Base-by-base conservation (phyloP, 2,888 invertebrate species). In the Nematopogon swammerdamellus region DNA sequence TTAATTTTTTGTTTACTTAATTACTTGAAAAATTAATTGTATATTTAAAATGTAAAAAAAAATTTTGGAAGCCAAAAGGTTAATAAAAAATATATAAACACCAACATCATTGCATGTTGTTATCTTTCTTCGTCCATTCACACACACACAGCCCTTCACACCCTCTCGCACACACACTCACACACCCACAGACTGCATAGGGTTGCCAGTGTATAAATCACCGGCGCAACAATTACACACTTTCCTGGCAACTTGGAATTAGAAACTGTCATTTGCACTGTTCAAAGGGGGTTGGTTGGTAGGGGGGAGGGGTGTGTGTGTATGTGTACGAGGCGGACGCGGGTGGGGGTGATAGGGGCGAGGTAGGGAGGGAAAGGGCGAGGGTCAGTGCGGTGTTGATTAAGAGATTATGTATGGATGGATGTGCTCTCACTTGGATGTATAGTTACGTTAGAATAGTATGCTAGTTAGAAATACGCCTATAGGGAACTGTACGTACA, bases 251-350 rank as follows among this genome's bases (percentile, higher is more conserved):
- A 79, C 74, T 76, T 75, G 74, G 80, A 80, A 80, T 80, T 80
- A 80, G 80, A 79, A 80, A 80, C 80, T 80, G 80, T 80, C 80
- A 80, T 80, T 80, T 80, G 79, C 80, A 80, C 74, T 76, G 70
- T 77, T 74, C 70, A 69, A 69, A 72, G 73, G 70, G 67, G 58
- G 56, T 58, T 47, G 49, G 55, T 55, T 54, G 59, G 57, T 55
- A 54, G 52, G 52, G 48, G 57, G 50, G 55, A 55, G 63, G 59
- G 62, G 18, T 36, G 44, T 25, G 19, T 18, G 14, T 44, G 47
- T n/a, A n/a, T n/a, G n/a, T n/a, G n/a, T n/a, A n/a, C n/a, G n/a
- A n/a, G n/a, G n/a, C n/a, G n/a, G n/a, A n/a, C n/a, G n/a, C n/a
- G 46, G 54, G 57, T 56, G 60, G 62, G 62, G 59, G 62, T 61